phyloP scores from a whole-genome alignment of 2,888 invertebrate genomes.

The Rutpela maculata region DNA sequence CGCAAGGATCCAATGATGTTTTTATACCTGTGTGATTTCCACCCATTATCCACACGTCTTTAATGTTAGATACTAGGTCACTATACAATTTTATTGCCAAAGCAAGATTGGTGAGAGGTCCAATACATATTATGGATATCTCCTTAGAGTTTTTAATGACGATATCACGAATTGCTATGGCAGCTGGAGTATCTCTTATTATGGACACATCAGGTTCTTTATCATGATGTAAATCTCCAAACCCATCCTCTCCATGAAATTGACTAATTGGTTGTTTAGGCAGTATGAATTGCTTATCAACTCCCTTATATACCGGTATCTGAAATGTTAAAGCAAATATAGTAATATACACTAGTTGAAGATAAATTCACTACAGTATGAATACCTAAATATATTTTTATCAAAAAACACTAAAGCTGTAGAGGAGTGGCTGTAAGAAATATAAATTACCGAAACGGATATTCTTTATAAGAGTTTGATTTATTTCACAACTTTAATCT shows the following conservation, averaged over 20 bases:
- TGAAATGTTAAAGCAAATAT: constrained; percentile 65
- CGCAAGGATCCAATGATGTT: too few species aligned
- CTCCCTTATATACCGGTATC: constrained; percentile 85
- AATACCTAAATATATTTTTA: neutral
- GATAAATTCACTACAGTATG: constrained; percentile 14
- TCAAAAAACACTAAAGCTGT: neutral
- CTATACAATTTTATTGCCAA: constrained; percentile 83
- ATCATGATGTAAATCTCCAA: constrained; percentile 79
- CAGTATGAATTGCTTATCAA: constrained; percentile 74
- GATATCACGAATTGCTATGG: constrained; percentile 78
- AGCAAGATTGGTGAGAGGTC: constrained; percentile 88
- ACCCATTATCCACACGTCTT: constrained; percentile 86
- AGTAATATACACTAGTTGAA: neutral
- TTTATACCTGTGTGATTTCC: constrained; percentile 83
- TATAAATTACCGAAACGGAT: neutral
- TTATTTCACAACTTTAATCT: too few species aligned
- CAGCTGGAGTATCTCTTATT: constrained; percentile 72
- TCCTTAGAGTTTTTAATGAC: constrained; percentile 77
- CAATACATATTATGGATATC: constrained; percentile 81
- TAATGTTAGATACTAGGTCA: constrained; percentile 78
- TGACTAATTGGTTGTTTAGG: constrained; percentile 68
- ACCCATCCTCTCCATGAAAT: constrained; percentile 83
- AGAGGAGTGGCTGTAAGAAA: too few species aligned
- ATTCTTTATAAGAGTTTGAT: neutral
- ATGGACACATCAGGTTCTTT: constrained; percentile 66